Conservation (phyloP, 2,888 invertebrate species). For the Mycalesis mineus region DNA sequence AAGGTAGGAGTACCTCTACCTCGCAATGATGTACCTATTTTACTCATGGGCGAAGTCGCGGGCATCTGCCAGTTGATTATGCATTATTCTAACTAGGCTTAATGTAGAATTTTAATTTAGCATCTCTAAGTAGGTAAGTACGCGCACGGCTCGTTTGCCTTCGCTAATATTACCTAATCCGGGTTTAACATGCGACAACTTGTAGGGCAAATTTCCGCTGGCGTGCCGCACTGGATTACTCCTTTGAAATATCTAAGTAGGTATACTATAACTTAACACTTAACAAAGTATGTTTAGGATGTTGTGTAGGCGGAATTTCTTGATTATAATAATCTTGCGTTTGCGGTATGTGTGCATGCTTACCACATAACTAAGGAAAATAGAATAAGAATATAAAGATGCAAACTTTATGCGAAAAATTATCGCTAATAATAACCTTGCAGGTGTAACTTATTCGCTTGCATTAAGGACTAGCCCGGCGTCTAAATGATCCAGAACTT, state of each 20-base stretch:
- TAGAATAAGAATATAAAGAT: no score
- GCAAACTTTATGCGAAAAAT: no score
- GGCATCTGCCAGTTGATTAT: no score
- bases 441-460: no score
- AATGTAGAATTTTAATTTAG: not conserved
- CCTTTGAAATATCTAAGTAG: constrained; percentile 21
- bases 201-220: constrained; percentile 18
- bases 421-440: no score
- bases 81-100: no score
- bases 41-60: no score
- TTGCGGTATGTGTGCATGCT: not conserved
- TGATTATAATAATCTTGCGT: not conserved
- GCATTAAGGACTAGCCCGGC: no score
- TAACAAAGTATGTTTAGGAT: constrained; percentile 13
- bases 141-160: not conserved
- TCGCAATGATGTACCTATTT: no score
- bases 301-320: constrained; percentile 7
- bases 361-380: no score
- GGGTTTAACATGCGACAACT: constrained; percentile 16
- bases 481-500: no score
- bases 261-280: constrained; percentile 11
- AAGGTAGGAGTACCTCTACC: no score
- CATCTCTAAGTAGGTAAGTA: not conserved
- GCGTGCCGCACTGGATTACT: constrained; percentile 19
- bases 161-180: constrained; percentile 14